These are phyloP conservation scores for Ennomos fuscantarius DNA, from an alignment of 2,888 invertebrate species.

Conservation along the genomic window DNA sequence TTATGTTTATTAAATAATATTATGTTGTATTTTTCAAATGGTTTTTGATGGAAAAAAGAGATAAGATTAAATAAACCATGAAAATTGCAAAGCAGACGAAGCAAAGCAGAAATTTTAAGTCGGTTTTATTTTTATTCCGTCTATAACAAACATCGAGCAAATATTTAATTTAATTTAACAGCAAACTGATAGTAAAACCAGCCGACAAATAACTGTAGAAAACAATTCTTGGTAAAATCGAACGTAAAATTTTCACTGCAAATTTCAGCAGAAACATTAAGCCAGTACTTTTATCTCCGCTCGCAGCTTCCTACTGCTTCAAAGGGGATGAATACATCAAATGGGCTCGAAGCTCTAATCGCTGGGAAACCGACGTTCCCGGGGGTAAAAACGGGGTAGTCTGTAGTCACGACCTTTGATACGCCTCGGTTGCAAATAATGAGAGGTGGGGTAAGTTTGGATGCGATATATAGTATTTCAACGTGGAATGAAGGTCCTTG, in stretches of 20 bases:
- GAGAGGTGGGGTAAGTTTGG: neutral
- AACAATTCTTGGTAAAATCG: slow-evolving; percentile 13
- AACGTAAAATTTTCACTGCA: slow-evolving; percentile 19
- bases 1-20: too few relatives aligned
- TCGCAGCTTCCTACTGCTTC: slow-evolving; percentile 43
- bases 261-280: slow-evolving; percentile 25
- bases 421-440: slow-evolving; percentile 44
- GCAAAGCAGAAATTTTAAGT: too few relatives aligned
- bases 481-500: neutral
- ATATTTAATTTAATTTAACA: neutral
- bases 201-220: slow-evolving; percentile 6
- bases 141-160: too few relatives aligned
- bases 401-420: slow-evolving; percentile 50
- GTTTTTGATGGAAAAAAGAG: too few relatives aligned
- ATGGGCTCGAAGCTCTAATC: slow-evolving; percentile 68
- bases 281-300: slow-evolving; percentile 54
- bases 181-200: slow-evolving; percentile 1
- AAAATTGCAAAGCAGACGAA: too few relatives aligned
- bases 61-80: too few relatives aligned
- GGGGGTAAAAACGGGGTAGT: slow-evolving; percentile 37
- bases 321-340: slow-evolving; percentile 72
- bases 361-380: slow-evolving; percentile 62
- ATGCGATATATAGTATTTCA: slow-evolving; percentile 54
- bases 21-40: too few relatives aligned
- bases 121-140: too few relatives aligned